These are phyloP conservation scores for Bacillus rossius DNA, from an alignment of 1,140 invertebrate genomes.

Conservation along the genomic window DNA sequence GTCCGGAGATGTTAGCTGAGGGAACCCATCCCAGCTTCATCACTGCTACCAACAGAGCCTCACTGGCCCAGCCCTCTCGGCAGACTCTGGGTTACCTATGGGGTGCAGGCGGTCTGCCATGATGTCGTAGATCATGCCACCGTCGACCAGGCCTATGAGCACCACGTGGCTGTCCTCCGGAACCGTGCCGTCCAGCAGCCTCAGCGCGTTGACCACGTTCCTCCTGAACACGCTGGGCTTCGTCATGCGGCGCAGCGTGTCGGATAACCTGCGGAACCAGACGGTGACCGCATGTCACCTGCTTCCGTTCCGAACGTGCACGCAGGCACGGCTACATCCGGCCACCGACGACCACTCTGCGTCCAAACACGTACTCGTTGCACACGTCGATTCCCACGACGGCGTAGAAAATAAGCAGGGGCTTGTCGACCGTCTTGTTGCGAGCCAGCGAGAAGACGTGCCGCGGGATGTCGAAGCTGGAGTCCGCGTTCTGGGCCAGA, in stretches of 20 bases:
- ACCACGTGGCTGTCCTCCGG: conserved; percentile 44
- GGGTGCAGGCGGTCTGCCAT: conserved; percentile 44
- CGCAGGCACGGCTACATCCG: too few relatives aligned
- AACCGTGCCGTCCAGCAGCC: conserved; percentile 37
- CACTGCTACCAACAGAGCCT: too few relatives aligned
- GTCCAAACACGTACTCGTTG: conserved; percentile 41
- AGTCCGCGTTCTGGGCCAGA: conserved; percentile 44
- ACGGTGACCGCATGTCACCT: too few relatives aligned
- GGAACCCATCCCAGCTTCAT: too few relatives aligned
- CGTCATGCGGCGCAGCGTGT: conserved; percentile 44
- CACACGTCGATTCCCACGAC: conserved; percentile 51
- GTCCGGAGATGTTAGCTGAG: too few relatives aligned
- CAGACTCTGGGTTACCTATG: conserved; percentile 41
- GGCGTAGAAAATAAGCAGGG: conserved; percentile 42
- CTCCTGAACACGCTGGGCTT: conserved; percentile 33
- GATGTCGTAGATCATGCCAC: conserved; percentile 41
- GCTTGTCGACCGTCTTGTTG: conserved; percentile 38
- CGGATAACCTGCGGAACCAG: conserved; percentile 38
- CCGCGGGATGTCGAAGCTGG: conserved; percentile 24
- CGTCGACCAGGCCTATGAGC: conserved; percentile 44
- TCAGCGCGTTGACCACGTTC: conserved; percentile 37
- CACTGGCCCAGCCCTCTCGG: too few relatives aligned
- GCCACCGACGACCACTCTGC: too few relatives aligned
- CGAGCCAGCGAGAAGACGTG: conserved; percentile 36
- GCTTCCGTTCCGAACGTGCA: too few relatives aligned